phyloP scores from a whole-genome alignment of 2,888 invertebrate genomes.

The Dioctria rufipes region DNA sequence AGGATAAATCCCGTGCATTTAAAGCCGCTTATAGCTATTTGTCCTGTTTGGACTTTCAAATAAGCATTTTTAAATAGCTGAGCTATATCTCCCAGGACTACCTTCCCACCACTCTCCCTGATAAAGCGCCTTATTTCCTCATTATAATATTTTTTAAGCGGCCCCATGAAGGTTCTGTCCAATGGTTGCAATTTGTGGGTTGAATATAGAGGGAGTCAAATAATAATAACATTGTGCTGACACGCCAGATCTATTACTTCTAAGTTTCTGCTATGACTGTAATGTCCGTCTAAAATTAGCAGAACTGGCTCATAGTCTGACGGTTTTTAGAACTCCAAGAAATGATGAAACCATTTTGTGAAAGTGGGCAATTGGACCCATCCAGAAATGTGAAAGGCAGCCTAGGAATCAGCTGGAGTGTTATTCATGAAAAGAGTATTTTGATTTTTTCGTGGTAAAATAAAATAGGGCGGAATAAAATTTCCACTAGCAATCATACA shows the following conservation, averaged over 20 bases:
- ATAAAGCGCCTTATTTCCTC: slow-evolving; percentile 57
- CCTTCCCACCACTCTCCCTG: slow-evolving; percentile 49
- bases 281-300: slow-evolving; percentile 59
- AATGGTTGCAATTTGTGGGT: slow-evolving; percentile 55
- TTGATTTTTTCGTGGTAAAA: slow-evolving; percentile 26
- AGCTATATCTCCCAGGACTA: too few relatives aligned
- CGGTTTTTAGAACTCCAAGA: slow-evolving; percentile 46
- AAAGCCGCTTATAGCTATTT: slow-evolving; percentile 57
- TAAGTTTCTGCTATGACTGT: slow-evolving; percentile 58
- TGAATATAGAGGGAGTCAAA: slow-evolving; percentile 57
- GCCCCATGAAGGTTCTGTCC: slow-evolving; percentile 58
- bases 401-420: slow-evolving; percentile 43
- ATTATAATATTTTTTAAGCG: slow-evolving; percentile 58
- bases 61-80: too few relatives aligned
- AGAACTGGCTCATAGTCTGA: slow-evolving; percentile 54
- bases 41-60: slow-evolving; percentile 56
- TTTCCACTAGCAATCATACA: slow-evolving; percentile 31
- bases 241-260: slow-evolving; percentile 55
- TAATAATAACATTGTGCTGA: slow-evolving; percentile 54
- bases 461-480: slow-evolving; percentile 42
- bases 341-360: slow-evolving; percentile 10
- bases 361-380: slow-evolving; percentile 9
- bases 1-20: slow-evolving; percentile 56
- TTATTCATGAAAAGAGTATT: slow-evolving; percentile 50
- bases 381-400: slow-evolving; percentile 32